A percentile compares a stretch with the other conserved stretches of the same genome.
Conservation (phyloP, 2,797 vertebrate species). For the Clarias pachynema region DNA sequence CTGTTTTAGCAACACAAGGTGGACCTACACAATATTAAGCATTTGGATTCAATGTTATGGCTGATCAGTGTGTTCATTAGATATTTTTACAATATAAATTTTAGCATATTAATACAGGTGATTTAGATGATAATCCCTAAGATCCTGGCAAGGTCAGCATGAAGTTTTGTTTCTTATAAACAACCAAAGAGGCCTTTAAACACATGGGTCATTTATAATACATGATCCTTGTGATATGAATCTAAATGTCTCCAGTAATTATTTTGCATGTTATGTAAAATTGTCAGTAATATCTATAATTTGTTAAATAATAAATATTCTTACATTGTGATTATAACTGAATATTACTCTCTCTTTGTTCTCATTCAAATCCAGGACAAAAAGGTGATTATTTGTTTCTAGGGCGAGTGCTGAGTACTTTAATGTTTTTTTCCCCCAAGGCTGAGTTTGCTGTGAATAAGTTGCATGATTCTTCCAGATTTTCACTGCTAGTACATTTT, state of each 20-base stretch:
- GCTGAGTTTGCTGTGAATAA: slow-evolving; percentile 44
- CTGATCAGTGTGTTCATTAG: too few species aligned
- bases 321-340: slow-evolving; percentile 51
- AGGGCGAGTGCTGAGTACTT: slow-evolving; percentile 33
- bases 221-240: neutral
- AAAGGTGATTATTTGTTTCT: slow-evolving; percentile 83
- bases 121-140: neutral
- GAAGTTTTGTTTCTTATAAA: neutral
- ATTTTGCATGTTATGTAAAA: neutral
- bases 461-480: slow-evolving; percentile 22
- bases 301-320: neutral
- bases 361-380: slow-evolving; percentile 85
- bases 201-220: neutral
- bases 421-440: slow-evolving; percentile 13
- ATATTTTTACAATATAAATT: too few species aligned
- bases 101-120: neutral
- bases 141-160: neutral
- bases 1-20: too few species aligned
- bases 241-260: neutral
- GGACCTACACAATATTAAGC: too few species aligned
- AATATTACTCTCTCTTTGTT: slow-evolving; percentile 71
- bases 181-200: neutral
- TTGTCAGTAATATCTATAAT: neutral
- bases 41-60: too few species aligned
- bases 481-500: slow-evolving; percentile 22